Conservation (phyloP, 1,140 invertebrate genomes). For the Laupala kohalensis region DNA sequence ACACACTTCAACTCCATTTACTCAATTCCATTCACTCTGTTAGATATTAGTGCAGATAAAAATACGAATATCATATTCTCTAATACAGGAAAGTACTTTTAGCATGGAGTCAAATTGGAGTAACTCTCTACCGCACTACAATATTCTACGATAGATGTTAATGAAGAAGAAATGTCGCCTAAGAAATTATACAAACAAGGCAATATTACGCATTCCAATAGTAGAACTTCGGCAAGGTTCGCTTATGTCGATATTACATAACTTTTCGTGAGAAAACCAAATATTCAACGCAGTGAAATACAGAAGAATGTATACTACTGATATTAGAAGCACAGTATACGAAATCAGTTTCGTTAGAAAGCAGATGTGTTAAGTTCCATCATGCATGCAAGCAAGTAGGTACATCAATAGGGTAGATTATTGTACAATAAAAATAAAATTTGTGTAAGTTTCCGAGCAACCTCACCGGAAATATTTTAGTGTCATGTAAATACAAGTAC, state of each 20-base stretch:
- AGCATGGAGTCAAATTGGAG: not conserved
- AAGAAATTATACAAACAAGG: not conserved
- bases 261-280: not conserved
- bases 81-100: not conserved
- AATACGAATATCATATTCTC: not conserved
- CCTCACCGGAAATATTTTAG: too few species aligned
- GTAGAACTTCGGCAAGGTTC: not conserved
- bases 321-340: not conserved
- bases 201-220: not conserved
- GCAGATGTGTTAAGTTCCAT: not conserved
- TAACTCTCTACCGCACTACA: not conserved
- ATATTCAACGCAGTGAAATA: not conserved
- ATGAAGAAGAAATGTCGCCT: not conserved
- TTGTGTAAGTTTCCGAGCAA: too few species aligned
- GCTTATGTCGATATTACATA: not conserved
- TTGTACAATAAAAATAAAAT: too few species aligned
- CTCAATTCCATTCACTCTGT: not conserved
- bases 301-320: not conserved
- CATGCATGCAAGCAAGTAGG: not conserved
- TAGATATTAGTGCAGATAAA: not conserved
- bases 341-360: not conserved
- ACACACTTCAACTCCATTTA: not conserved
- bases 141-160: not conserved
- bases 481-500: too few species aligned
- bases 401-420: too few species aligned